Evolutionary conservation across 2,113 vertebrate species (phyloP), one percentile per base, ranked within the genome.

Genomic region (Gymnogyps californianus): DNA sequence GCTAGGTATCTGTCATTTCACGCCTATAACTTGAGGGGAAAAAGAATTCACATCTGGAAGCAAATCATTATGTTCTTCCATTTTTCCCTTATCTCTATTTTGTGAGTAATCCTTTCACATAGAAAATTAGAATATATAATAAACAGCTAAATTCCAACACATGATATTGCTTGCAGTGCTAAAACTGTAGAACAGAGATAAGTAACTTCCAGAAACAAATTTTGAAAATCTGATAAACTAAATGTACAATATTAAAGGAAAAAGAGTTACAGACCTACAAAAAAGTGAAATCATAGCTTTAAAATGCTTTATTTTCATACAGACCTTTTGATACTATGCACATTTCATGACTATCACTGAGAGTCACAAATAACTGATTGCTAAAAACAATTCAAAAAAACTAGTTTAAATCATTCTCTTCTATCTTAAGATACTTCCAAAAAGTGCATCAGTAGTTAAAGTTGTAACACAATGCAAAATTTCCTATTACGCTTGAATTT

Each of bases 51-150:
- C 94, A 97, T 96, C 95, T 87, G 72, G 95, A 95, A 95, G 91
- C 67, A 94, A 93, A 95, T 88, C 93, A 88, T 92, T 86, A 72
- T 34, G 40, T 82, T 83, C 57, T 66, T 36, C 22, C 76, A 86
- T 83, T 94, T 91, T 92, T 71, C 65, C 81, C 72, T 72, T 80
- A 96, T 94, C 95, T 91, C 58, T 93, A 28, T 77, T 95, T 95
- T 90, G 52, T 71, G 81, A 97, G 70, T 95, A 97, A 96, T 96
- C 90, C 87, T 93, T 93, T 91, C 93, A 87, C 89, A 92, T 5
- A 85, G 66, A 95, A 98, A 97, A 96, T 95, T 77, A 96, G 93
- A 96, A 93, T 93, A 96, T 66, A 90, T 90, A 97, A 91, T 55
- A 89, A 94, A 93, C 55, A 90, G 55, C 10, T 69, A 61, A 67